phyloP scores from a whole-genome alignment of 2,113 vertebrate species.

The Lamprologus ornatipinnis region DNA sequence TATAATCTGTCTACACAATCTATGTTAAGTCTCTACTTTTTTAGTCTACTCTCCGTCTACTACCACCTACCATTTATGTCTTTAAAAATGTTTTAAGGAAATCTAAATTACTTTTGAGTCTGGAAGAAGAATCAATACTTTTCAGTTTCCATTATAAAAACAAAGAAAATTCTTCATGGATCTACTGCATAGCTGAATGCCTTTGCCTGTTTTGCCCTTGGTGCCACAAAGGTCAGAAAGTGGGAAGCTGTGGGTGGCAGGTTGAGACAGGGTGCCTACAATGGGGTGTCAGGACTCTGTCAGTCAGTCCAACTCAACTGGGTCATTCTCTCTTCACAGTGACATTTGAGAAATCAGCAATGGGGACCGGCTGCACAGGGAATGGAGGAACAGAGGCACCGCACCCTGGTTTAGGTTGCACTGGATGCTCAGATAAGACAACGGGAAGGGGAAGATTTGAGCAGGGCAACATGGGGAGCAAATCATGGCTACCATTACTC shows the following conservation, averaged over 20 bases:
- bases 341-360: conserved; percentile 45
- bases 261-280: conserved; percentile 9
- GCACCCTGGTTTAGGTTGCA: conserved; percentile 49
- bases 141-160: neutral
- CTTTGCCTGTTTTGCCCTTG: neutral
- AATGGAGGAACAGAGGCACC: neutral
- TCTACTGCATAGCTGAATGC: neutral
- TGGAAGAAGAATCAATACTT: neutral
- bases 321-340: conserved; percentile 36
- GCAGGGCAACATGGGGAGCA: neutral
- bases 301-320: conserved; percentile 31
- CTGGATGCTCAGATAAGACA: conserved; percentile 52
- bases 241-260: conserved; percentile 33
- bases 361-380: conserved; percentile 2
- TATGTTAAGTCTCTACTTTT: conserved; percentile 35
- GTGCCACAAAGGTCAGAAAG: conserved; percentile 8
- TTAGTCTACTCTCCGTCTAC: conserved; percentile 21
- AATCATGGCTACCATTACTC: conserved; percentile 26
- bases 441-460: conserved; percentile 44
- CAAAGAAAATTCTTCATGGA: neutral
- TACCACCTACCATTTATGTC: neutral
- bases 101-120: neutral
- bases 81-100: neutral
- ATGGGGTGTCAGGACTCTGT: conserved; percentile 41
- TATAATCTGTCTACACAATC: conserved; percentile 39